Percentiles rank a stretch among this genome's conserved stretches.
phyloP scores from a whole-genome alignment of 2,113 vertebrate species.

The Planiliza haematocheilus region DNA sequence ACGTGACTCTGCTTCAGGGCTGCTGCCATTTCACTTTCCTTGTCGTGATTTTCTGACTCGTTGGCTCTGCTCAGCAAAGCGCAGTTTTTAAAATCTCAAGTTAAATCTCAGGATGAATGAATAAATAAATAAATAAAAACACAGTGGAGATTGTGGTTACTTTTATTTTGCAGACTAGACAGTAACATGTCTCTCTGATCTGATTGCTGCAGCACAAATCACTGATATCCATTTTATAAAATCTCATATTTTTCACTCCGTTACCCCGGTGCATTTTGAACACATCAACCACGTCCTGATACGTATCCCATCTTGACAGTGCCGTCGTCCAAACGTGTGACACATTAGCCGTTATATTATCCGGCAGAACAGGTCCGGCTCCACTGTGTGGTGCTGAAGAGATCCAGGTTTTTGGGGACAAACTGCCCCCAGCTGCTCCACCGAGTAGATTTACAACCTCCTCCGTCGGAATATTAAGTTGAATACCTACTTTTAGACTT shows the following conservation, averaged over 20 bases:
- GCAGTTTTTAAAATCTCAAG: not conserved
- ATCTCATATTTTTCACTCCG: not conserved
- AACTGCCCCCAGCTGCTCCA: conserved; percentile 42
- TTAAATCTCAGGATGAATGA: not conserved
- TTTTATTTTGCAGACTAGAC: not conserved
- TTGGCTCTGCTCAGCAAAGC: not conserved
- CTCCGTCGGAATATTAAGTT: conserved; percentile 63
- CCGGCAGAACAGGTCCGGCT: conserved; percentile 1
- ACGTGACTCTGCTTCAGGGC: conserved; percentile 11
- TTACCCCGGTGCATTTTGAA: not conserved
- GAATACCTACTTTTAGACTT: conserved; percentile 64
- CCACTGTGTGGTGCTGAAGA: conserved; percentile 20
- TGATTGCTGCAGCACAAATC: not conserved
- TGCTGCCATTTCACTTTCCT: not conserved
- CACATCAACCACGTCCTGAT: not conserved
- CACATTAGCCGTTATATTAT: conserved; percentile 38
- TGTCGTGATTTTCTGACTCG: not conserved
- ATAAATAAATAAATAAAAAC: too few relatives aligned
- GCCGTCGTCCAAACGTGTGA: not conserved
- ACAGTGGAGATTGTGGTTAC: too few relatives aligned
- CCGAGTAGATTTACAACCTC: conserved; percentile 47
- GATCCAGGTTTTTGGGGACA: conserved; percentile 34
- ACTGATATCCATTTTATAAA: not conserved
- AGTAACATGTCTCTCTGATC: not conserved
- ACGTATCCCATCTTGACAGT: not conserved